Percentiles rank a stretch among this genome's conserved stretches.
Conservation (phyloP, 2,797 vertebrate genomes). For the Cyclopterus lumpus region DNA sequence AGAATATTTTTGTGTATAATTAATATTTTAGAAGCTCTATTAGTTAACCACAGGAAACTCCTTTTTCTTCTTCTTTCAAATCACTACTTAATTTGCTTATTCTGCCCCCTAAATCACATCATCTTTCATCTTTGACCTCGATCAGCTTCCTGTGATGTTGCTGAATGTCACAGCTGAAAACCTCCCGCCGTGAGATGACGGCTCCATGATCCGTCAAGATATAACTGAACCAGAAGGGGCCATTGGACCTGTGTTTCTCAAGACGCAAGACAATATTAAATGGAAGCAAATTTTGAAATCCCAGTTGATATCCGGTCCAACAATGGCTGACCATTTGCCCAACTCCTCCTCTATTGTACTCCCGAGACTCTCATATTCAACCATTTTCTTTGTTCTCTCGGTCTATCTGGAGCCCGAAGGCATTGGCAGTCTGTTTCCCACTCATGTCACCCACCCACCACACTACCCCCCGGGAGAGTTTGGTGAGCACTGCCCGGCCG, state of each 20-base stretch:
- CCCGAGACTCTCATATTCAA: constrained; percentile 28
- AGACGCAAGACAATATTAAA: constrained; percentile 13
- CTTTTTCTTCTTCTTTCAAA: constrained; percentile 19
- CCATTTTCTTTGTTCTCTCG: constrained; percentile 65
- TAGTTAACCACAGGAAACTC: constrained; percentile 26
- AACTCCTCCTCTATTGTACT: constrained; percentile 28
- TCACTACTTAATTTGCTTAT: constrained; percentile 29
- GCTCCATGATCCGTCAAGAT: constrained; percentile 41
- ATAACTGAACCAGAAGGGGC: constrained; percentile 32
- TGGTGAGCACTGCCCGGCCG: constrained; percentile 35
- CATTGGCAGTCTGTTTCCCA: constrained; percentile 58
- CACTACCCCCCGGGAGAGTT: constrained; percentile 43
- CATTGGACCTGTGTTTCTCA: not conserved
- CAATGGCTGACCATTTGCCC: constrained; percentile 19
- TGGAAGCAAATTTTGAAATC: constrained; percentile 7
- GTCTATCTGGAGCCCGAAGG: constrained; percentile 52
- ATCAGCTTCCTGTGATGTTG: constrained; percentile 47
- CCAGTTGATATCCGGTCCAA: constrained; percentile 8
- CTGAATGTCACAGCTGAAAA: constrained; percentile 56
- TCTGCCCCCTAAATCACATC: constrained; percentile 38
- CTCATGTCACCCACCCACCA: constrained; percentile 37
- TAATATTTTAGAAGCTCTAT: not conserved
- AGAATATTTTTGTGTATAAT: not conserved
- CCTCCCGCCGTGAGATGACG: constrained; percentile 31
- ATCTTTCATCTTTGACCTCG: constrained; percentile 56